Evolutionary conservation across 1,140 invertebrate species (phyloP).

Genomic region (Hyphantria cunea): DNA sequence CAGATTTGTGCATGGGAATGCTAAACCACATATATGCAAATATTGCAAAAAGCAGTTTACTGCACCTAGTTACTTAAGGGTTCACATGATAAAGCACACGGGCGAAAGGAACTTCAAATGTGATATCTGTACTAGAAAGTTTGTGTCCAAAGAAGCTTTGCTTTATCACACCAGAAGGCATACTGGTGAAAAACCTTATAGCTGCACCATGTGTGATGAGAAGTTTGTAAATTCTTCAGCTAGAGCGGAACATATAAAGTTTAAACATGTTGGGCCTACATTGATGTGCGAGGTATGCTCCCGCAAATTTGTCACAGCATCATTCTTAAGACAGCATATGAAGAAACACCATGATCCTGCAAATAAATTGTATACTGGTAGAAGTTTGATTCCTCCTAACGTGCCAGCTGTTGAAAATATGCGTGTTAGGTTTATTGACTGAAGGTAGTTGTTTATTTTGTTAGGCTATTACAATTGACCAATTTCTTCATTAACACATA

Average conservation of each 20-base stretch:
- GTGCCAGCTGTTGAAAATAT: constrained; percentile 56
- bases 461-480: background rate
- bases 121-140: constrained; percentile 65
- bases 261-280: constrained; percentile 67
- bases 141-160: constrained; percentile 73
- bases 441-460: constrained; percentile 18
- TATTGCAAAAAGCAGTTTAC: constrained; percentile 70
- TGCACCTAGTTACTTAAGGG: constrained; percentile 67
- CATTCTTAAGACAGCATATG: constrained; percentile 65
- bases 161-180: constrained; percentile 76
- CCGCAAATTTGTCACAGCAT: constrained; percentile 65
- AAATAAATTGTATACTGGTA: constrained; percentile 59
- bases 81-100: constrained; percentile 77
- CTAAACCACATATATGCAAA: constrained; percentile 62
- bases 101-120: constrained; percentile 77
- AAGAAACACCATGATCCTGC: constrained; percentile 63
- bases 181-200: constrained; percentile 79
- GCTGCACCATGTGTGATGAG: constrained; percentile 61
- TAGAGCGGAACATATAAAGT: constrained; percentile 70
- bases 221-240: constrained; percentile 71
- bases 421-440: constrained; percentile 38
- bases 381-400: constrained; percentile 54
- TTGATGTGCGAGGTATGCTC: constrained; percentile 68
- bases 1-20: constrained; percentile 67
- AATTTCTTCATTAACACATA: too few relatives aligned